These are phyloP conservation scores for Coleophora deauratella DNA, from an alignment of 2,888 invertebrate genomes.

Conservation along the genomic window DNA sequence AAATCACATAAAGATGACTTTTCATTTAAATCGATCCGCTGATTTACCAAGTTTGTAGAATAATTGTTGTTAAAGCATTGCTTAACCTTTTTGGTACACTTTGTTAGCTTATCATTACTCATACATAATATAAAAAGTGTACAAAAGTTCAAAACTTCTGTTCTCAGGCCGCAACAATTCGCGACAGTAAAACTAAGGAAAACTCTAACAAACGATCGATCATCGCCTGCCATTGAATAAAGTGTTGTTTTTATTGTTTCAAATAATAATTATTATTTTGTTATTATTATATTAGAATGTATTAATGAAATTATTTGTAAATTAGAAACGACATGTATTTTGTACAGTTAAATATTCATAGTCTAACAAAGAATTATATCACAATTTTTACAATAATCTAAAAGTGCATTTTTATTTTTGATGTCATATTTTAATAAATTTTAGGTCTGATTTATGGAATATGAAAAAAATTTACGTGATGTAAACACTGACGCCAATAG, in stretches of 20 bases:
- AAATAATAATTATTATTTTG: constrained; percentile 31
- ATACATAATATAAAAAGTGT: no score
- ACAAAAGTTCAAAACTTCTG: no score
- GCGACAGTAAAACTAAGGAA: constrained; percentile 92
- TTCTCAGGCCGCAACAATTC: constrained; percentile 87
- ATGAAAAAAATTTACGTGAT: constrained; percentile 20
- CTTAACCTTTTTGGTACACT: no score
- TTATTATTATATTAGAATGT: constrained; percentile 66
- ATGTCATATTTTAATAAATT: no score
- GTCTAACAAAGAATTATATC: constrained; percentile 73
- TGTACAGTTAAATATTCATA: constrained; percentile 75
- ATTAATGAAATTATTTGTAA: constrained; percentile 56
- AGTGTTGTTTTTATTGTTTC: constrained; percentile 31
- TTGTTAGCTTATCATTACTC: no score
- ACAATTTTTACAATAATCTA: constrained; percentile 67
- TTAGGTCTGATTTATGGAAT: no score
- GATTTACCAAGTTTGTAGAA: no score
- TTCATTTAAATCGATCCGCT: no score
- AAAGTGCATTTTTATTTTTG: constrained; percentile 38
- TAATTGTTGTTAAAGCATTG: no score
- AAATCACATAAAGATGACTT: no score
- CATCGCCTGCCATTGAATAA: constrained; percentile 82
- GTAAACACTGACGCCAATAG: constrained; percentile 8
- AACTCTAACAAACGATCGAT: constrained; percentile 89
- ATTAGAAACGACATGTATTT: constrained; percentile 70